Conservation (phyloP, 1,140 invertebrate genomes). For the Aphelenchoides avenae region DNA sequence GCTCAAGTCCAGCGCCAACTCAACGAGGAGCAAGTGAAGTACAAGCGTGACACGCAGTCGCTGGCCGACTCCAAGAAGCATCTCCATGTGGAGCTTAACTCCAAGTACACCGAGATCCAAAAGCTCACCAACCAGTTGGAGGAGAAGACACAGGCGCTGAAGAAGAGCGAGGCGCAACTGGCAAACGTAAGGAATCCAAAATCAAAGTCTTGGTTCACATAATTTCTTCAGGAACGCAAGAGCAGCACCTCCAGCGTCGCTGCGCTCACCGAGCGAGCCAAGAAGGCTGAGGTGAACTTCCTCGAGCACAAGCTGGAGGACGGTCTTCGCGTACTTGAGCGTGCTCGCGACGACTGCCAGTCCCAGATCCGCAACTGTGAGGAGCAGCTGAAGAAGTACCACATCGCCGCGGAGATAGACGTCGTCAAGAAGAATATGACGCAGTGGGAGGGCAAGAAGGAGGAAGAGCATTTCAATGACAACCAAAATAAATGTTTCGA, state of each 20-base stretch:
- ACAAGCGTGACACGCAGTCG: conserved; percentile 43
- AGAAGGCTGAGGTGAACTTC: conserved; percentile 32
- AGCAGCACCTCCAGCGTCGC: conserved; percentile 25
- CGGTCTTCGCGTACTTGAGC: conserved; percentile 36
- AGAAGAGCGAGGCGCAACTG: conserved; percentile 36
- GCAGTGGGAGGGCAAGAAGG: conserved; percentile 34
- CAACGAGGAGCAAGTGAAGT: conserved; percentile 40
- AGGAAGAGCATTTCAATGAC: too few species aligned
- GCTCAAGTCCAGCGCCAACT: conserved; percentile 28
- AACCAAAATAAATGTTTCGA: too few species aligned
- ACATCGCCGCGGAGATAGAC: conserved; percentile 19
- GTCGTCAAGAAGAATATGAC: conserved; percentile 36
- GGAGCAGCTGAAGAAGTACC: conserved; percentile 21
- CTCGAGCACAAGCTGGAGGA: conserved; percentile 41
- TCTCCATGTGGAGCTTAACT: conserved; percentile 25
- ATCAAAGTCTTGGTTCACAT: too few species aligned
- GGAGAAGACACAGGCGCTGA: conserved; percentile 40
- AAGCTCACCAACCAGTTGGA: conserved; percentile 37
- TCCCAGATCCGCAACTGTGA: conserved; percentile 30
- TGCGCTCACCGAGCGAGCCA: conserved; percentile 30
- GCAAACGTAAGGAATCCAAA: conserved; percentile 40
- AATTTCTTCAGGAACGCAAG: conserved; percentile 31
- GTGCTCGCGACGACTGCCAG: conserved; percentile 38
- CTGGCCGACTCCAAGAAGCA: conserved; percentile 42
- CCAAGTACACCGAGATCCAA: conserved; percentile 21